These are phyloP conservation scores for Latrodectus elegans DNA, from an alignment of 2,888 invertebrate species.

Conservation along the genomic window DNA sequence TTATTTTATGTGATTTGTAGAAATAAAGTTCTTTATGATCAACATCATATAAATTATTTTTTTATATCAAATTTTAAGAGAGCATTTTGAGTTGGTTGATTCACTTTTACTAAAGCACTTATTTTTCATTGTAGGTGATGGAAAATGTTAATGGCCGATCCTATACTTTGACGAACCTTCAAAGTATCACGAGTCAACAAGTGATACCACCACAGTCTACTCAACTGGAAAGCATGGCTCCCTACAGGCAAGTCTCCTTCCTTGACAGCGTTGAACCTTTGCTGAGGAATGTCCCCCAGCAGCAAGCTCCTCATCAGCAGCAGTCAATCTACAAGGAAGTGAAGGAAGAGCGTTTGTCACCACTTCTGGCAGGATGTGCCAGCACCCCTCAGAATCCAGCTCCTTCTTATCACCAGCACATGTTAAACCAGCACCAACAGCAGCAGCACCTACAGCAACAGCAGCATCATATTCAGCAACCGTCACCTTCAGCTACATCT, in stretches of 20 bases:
- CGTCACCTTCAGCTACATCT: conserved; percentile 45
- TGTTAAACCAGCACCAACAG: conserved; percentile 56
- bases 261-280: conserved; percentile 37
- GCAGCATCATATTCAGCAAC: conserved; percentile 39
- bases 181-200: conserved; percentile 50
- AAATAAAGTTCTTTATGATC: too few species aligned
- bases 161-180: conserved; percentile 58
- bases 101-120: not conserved
- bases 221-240: conserved; percentile 42
- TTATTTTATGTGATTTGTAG: too few species aligned
- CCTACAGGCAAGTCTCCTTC: conserved; percentile 34
- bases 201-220: conserved; percentile 23
- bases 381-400: conserved; percentile 13
- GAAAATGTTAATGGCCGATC: conserved; percentile 57
- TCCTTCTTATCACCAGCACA: conserved; percentile 62
- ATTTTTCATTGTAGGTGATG: conserved; percentile 33
- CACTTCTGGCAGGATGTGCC: conserved; percentile 42
- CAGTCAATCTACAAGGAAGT: conserved; percentile 46
- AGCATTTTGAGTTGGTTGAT: too few species aligned
- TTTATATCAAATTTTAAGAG: too few species aligned
- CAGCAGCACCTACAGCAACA: conserved; percentile 58
- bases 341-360: conserved; percentile 50
- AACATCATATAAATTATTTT: too few species aligned
- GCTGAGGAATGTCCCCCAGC: not conserved
- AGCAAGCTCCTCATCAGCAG: conserved; percentile 17